phyloP scores from a whole-genome alignment of 2,888 invertebrate species.

The Phaonia tiefii region DNA sequence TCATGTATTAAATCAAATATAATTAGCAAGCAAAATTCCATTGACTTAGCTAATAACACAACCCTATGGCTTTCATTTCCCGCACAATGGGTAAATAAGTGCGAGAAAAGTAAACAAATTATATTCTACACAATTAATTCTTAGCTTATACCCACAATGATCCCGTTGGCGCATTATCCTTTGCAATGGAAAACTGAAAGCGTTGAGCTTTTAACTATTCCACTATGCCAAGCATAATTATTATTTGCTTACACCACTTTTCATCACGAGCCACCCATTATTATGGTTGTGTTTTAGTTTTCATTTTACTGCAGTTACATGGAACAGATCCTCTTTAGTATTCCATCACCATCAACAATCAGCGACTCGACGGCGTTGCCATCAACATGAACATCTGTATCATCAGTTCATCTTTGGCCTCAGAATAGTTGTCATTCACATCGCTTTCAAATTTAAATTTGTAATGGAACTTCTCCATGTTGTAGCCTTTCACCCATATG shows the following conservation, averaged over 20 bases:
- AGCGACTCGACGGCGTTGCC: neutral
- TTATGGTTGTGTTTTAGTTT: neutral
- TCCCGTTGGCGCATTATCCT: neutral
- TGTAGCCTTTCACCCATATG: too few species aligned
- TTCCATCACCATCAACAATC: neutral
- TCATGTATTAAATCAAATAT: constrained; percentile 63
- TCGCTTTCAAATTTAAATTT: constrained; percentile 16
- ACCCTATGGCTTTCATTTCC: neutral
- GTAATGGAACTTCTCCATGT: too few species aligned
- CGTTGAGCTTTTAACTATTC: constrained; percentile 6
- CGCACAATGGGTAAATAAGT: too few species aligned
- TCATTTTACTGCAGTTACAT: too few species aligned
- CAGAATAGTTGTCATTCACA: neutral
- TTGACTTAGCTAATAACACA: constrained; percentile 43
- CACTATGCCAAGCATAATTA: constrained; percentile 47
- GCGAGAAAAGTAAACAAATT: neutral
- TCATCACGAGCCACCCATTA: constrained; percentile 53
- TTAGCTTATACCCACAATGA: neutral
- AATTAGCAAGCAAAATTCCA: constrained; percentile 54
- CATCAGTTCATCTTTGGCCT: neutral
- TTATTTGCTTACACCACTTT: constrained; percentile 60
- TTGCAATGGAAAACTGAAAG: neutral
- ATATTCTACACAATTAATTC: neutral
- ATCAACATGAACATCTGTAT: neutral
- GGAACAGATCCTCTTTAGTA: neutral